phyloP scores from a whole-genome alignment of 2,113 vertebrate genomes.

The Misgurnus mizolepis region DNA sequence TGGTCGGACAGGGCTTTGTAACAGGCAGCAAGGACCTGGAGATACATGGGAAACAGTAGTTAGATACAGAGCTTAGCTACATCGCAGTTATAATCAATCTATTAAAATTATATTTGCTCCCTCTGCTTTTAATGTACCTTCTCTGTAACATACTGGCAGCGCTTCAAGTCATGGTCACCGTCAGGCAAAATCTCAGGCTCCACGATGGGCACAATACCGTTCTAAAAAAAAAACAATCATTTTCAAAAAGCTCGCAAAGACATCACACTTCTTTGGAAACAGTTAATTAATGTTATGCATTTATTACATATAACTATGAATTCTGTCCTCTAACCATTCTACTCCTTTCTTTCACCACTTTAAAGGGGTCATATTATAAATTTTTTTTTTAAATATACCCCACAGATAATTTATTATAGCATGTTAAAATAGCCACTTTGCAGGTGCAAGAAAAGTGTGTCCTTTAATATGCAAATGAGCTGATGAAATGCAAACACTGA shows the following conservation, averaged over 20 bases:
- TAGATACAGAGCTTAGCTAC: neutral
- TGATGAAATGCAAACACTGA: no score
- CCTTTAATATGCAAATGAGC: no score
- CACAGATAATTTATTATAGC: no score
- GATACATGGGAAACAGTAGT: neutral
- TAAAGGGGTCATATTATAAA: no score
- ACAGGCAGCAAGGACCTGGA: conserved; percentile 89
- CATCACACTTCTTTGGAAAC: neutral
- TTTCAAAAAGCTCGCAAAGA: neutral
- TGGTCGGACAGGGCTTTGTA: conserved; percentile 97
- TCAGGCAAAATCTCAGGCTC: conserved; percentile 97
- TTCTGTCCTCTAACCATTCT: no score
- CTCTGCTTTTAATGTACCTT: conserved; percentile 77
- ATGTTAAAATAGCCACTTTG: no score
- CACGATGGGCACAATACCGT: conserved; percentile 98
- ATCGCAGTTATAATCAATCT: neutral
- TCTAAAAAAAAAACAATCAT: conserved; percentile 68
- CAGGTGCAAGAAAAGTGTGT: no score
- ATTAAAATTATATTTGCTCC: neutral
- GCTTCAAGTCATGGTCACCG: conserved; percentile 93
- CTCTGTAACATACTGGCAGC: conserved; percentile 94
- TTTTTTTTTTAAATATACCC: no score
- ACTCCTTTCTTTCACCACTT: no score
- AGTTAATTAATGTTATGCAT: no score
- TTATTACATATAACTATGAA: no score